Evolutionary conservation across 2,888 invertebrate genomes (phyloP), one percentile per base, ranked within the genome.

Genomic region (Chloromyia formosa): DNA sequence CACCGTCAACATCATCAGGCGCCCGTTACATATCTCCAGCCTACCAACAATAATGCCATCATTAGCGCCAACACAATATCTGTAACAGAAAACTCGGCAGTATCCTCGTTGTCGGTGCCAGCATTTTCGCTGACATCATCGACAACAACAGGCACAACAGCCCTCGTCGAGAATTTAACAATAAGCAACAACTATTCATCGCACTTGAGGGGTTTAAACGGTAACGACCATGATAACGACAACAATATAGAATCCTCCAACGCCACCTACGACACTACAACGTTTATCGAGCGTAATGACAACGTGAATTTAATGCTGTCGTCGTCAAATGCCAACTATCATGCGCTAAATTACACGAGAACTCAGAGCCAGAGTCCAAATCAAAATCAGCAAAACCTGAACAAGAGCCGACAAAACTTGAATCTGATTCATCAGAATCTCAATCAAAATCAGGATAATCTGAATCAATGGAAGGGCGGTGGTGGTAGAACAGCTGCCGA

Each of bases 1-100:
- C 66, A 66, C 1, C 66, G 35, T 23, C 61, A 66, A 16, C 56
- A 20, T 73, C 76, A 77, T 64, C 76, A 71, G 23, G 61, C 75
- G 14, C 75, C 74, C 54, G 73, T 77, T 69, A 76, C 74, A 56
- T 76, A 75, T 60, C 58, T 77, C 42, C 77, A 75, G 18, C 75
- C 61, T n/a, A 58, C 56, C 16, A 76, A 74, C 71, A 61, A 71
- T 71, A 53, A 64, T 23, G 66, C 23, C 60, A 72, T 71, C 45
- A 62, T 64, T 58, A 74, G 20, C 60, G 60, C 16, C 20, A 61
- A 69, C 56, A 40, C 56, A 66, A 40, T 64, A 56, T 56, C 64
- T 53, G 18, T 16, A 62, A 27, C 20, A 49, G 7, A 5, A 49
- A 23, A 22, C 1, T 40, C 45, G 27, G 45, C 66, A 66, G 20